These are phyloP conservation scores for Felis catus DNA, from an alignment of 2,113 vertebrate species.

Conservation along the genomic window DNA sequence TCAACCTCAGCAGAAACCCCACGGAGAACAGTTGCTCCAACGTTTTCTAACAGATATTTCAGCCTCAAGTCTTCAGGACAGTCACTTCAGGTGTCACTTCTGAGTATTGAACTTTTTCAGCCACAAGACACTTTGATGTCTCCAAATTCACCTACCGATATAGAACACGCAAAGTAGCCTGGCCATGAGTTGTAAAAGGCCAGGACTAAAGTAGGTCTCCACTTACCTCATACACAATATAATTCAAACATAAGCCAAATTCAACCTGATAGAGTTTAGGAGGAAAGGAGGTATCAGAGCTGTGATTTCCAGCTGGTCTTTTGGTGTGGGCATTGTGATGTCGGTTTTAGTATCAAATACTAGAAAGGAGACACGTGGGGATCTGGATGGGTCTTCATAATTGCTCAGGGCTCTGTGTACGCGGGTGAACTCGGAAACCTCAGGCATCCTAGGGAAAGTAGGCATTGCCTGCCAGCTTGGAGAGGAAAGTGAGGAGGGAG, in stretches of 20 bases:
- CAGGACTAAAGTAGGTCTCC: slow-evolving; percentile 44
- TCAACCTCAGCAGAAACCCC: neutral
- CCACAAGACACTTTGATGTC: slow-evolving; percentile 60
- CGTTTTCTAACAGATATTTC: neutral
- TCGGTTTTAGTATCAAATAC: slow-evolving; percentile 19
- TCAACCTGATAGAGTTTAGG: slow-evolving; percentile 36
- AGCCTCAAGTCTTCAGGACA: neutral
- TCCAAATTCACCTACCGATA: slow-evolving; percentile 19
- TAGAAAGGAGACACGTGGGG: neutral
- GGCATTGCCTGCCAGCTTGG: neutral
- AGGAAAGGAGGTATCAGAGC: slow-evolving; percentile 29
- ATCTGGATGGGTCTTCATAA: neutral
- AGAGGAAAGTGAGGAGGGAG: neutral
- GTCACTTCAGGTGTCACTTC: neutral
- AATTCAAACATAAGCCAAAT: slow-evolving; percentile 62
- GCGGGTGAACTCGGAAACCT: neutral
- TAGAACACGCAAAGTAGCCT: slow-evolving; percentile 6
- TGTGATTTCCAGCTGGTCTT: slow-evolving; percentile 42
- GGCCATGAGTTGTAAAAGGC: slow-evolving; percentile 6
- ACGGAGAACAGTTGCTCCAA: neutral
- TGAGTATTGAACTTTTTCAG: neutral
- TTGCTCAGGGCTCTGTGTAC: neutral
- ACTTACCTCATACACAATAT: slow-evolving; percentile 59
- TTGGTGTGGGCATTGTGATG: slow-evolving; percentile 29
- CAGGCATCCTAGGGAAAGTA: neutral